A percentile compares a stretch with the other conserved stretches of the same genome.
Evolutionary conservation across 2,113 vertebrate species (phyloP).

Genomic region (Leucopsar rothschildi): DNA sequence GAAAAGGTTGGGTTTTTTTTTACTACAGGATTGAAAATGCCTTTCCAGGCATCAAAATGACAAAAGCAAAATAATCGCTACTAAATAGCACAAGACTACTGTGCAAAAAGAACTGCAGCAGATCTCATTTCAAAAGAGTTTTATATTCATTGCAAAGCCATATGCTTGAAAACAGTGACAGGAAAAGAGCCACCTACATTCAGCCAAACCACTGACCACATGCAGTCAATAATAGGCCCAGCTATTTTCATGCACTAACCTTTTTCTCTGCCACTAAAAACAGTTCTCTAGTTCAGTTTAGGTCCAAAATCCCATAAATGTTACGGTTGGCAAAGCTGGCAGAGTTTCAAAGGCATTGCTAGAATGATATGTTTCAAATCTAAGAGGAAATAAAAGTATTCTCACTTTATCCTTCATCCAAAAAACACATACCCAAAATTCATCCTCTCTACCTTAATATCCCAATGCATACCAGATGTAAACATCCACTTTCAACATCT

Average conservation of each 20-base stretch:
- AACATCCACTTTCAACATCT: conserved; percentile 30
- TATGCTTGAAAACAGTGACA: conserved; percentile 61
- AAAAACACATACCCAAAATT: conserved; percentile 54
- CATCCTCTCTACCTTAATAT: conserved; percentile 54
- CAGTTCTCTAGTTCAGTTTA: conserved; percentile 64
- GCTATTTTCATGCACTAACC: conserved; percentile 72
- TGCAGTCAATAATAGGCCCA: conserved; percentile 64
- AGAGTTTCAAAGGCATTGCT: conserved; percentile 59
- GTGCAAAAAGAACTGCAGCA: conserved; percentile 23
- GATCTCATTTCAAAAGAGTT: conserved; percentile 33
- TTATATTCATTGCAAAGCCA: conserved; percentile 55
- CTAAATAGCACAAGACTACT: conserved; percentile 9
- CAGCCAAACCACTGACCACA: conserved; percentile 69
- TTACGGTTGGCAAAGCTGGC: conserved; percentile 54
- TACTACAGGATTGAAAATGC: not conserved
- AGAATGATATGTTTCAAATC: conserved; percentile 65
- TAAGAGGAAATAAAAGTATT: conserved; percentile 58
- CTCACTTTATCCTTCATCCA: conserved; percentile 62
- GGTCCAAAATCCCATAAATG: conserved; percentile 61
- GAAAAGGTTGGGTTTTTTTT: not conserved
- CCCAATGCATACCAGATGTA: conserved; percentile 52
- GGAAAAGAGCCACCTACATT: conserved; percentile 70
- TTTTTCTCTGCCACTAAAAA: conserved; percentile 70
- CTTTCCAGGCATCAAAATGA: not conserved
- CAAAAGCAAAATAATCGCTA: not conserved